A percentile compares a stretch with the other conserved stretches of the same genome.
Conservation (phyloP, 2,888 invertebrate species). For the Scaptomyza polygonia region DNA sequence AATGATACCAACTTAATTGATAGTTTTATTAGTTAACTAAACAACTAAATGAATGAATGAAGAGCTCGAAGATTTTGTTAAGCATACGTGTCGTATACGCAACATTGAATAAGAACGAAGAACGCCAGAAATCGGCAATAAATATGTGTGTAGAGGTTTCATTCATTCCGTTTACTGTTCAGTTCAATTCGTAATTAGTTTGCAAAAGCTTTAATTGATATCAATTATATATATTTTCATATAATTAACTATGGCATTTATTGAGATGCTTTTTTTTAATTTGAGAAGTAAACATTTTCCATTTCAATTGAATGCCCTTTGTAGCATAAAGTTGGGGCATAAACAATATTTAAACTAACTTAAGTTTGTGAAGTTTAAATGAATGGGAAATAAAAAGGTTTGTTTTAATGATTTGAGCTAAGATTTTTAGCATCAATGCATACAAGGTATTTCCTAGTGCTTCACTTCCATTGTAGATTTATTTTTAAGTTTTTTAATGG, state of each 20-base stretch:
- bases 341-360: neutral
- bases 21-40: conserved; percentile 25
- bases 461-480: no score
- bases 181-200: conserved; percentile 34
- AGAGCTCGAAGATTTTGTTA: neutral
- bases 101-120: no score
- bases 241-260: conserved; percentile 46
- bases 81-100: neutral
- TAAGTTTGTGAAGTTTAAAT: neutral
- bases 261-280: conserved; percentile 33
- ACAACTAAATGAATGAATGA: neutral
- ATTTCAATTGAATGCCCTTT: neutral
- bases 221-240: conserved; percentile 37
- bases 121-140: neutral
- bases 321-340: neutral
- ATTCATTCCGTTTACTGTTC: neutral
- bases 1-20: conserved; percentile 46
- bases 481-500: neutral
- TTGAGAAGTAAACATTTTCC: conserved; percentile 13
- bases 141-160: neutral
- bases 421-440: neutral
- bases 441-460: neutral
- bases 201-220: conserved; percentile 28
- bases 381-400: neutral
- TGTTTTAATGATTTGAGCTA: neutral